Base-by-base conservation (phyloP, 2,797 vertebrate genomes). In the Babyrousa celebensis region DNA sequence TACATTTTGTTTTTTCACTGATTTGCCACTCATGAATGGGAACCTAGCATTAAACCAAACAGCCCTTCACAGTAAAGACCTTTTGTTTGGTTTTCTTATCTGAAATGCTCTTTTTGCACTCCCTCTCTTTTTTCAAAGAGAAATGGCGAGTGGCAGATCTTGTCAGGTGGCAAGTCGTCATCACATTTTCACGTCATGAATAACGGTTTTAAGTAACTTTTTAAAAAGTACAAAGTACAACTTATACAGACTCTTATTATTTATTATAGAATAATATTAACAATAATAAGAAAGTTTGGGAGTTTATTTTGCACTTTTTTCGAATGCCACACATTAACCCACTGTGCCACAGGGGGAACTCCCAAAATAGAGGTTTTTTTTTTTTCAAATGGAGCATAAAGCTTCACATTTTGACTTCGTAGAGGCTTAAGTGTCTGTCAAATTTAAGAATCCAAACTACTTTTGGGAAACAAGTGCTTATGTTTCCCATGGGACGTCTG, bases 401-500 rank as follows among this genome's bases (percentile, higher is more conserved):
- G 14, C 88, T 97, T 89, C 93, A 78, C 80, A 91, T 52, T 21
- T 16, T 40, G 62, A 86, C 79, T 17, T 0, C 10, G 84, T 86
- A 17, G 85, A 25, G 72, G 70, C 32, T 67, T 91, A 43, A 43
- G 85, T 95, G 80, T 97, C 79, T 23, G 95, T n/a, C 75, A 79
- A 71, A 84, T 86, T 95, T 95, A 92, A 93, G 80, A 65, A 88
- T 12, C 77, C 89, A 43, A 78, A 43, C 29, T 71, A 75, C 8
- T 27, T 92, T 72, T 94, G 56, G 9, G 0, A 67, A 65, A 80
- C 67, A 27, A 78, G 12, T 65, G n/a, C 20, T 82, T 88, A 0
- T 43, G 85, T 98, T 89, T 0, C 0, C 16, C 18, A n/a, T 21
- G n/a, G 85, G 36, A 98, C 92, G 87, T 96, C 98, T 98, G 98